Conservation (phyloP, 2,113 vertebrate genomes). For the Oreocharis arfaki region DNA sequence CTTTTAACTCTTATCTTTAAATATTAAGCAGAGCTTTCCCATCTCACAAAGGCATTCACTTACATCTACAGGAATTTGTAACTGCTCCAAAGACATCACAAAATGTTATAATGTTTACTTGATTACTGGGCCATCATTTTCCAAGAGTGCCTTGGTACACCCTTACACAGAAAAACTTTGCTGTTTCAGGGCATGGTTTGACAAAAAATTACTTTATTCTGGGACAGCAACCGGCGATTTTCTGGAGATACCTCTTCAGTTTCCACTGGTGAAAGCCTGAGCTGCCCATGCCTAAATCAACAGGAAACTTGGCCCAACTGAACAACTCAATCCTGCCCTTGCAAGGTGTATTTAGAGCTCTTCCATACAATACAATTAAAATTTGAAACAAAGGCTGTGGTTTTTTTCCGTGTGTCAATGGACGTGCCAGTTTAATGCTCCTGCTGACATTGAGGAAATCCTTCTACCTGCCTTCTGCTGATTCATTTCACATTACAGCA, state of each 20-base stretch:
- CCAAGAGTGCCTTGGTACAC: background rate
- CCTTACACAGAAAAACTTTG: background rate
- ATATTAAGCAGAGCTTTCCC: constrained; percentile 18
- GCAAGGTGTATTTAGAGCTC: background rate
- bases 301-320: background rate
- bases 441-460: background rate
- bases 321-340: background rate
- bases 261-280: background rate
- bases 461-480: background rate
- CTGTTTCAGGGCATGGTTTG: background rate
- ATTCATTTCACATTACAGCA: background rate
- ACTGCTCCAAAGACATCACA: background rate
- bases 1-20: background rate
- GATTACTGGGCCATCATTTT: background rate
- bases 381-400: background rate
- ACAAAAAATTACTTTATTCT: background rate
- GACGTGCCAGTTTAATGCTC: background rate
- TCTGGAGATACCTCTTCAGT: background rate
- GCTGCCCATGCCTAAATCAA: background rate
- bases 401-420: background rate
- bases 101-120: background rate
- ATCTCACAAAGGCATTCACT: background rate
- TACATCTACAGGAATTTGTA: background rate
- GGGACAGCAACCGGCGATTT: background rate
- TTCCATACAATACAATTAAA: background rate